Conservation (phyloP, 2,113 vertebrate genomes). For the Oophaga pumilio region DNA sequence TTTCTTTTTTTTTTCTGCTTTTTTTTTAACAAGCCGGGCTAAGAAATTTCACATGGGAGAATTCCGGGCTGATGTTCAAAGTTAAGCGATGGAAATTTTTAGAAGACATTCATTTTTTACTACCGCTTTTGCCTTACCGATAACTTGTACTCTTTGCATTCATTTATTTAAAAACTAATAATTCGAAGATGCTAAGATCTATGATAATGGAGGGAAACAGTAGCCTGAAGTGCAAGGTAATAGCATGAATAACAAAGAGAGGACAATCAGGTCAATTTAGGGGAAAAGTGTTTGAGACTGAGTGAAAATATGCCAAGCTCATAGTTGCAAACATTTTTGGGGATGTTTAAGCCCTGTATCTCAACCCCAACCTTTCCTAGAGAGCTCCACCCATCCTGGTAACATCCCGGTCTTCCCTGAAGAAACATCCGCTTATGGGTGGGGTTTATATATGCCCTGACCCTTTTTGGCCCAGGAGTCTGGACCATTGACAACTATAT, state of each 20-base stretch:
- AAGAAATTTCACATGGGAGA: constrained; percentile 66
- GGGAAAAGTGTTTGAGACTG: background rate
- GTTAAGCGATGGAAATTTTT: constrained; percentile 71
- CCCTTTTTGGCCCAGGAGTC: no score
- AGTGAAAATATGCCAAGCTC: background rate
- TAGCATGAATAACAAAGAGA: background rate
- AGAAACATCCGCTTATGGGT: no score
- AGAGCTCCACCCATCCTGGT: no score
- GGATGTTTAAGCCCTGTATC: no score
- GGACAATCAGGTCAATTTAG: background rate
- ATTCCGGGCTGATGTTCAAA: constrained; percentile 63
- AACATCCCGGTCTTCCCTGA: no score
- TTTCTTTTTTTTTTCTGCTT: constrained; percentile 51
- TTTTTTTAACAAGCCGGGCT: constrained; percentile 63
- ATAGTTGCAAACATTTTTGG: background rate
- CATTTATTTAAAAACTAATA: constrained; percentile 60
- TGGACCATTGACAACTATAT: no score
- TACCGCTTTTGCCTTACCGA: constrained; percentile 62
- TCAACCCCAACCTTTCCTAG: no score
- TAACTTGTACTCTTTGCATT: constrained; percentile 48
- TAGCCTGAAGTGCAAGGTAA: background rate
- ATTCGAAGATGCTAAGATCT: constrained; percentile 51
- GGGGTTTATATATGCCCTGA: no score
- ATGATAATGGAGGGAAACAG: background rate
- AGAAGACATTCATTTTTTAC: constrained; percentile 67